A percentile compares a stretch with the other conserved stretches of the same genome.
These are phyloP conservation scores for Limnodromus scolopaceus DNA, from an alignment of 2,797 vertebrate genomes.

Conservation along the genomic window DNA sequence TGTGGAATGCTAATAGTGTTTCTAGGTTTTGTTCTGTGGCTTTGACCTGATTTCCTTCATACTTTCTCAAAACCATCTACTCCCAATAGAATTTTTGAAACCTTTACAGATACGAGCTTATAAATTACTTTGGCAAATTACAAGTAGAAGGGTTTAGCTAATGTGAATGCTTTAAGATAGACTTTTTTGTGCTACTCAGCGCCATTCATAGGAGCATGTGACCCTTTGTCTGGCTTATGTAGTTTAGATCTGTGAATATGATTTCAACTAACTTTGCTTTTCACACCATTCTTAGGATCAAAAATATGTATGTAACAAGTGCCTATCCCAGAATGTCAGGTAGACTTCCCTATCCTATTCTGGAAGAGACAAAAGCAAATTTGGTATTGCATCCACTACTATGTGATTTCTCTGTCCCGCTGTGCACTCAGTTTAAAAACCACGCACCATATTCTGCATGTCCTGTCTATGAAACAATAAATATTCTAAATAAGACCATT, in stretches of 20 bases:
- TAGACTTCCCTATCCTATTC: not conserved
- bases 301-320: not conserved
- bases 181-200: not conserved
- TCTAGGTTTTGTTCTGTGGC: not conserved
- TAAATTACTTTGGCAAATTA: conserved; percentile 7
- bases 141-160: not conserved
- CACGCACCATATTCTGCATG: not conserved
- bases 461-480: not conserved
- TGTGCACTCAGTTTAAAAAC: not conserved
- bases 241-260: not conserved
- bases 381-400: not conserved
- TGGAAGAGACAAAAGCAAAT: not conserved
- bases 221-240: not conserved
- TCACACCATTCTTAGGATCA: not conserved
- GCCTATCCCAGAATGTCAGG: not conserved
- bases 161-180: not conserved
- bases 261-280: not conserved
- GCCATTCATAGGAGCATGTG: not conserved
- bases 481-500: not conserved
- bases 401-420: not conserved
- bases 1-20: not conserved
- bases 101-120: not conserved
- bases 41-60: not conserved
- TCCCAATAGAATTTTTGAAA: not conserved
- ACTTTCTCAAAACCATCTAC: not conserved